A percentile compares a stretch with the other conserved stretches of the same genome.
Evolutionary conservation across 2,888 invertebrate genomes (phyloP).

Genomic region (Spisula subtruncata): DNA sequence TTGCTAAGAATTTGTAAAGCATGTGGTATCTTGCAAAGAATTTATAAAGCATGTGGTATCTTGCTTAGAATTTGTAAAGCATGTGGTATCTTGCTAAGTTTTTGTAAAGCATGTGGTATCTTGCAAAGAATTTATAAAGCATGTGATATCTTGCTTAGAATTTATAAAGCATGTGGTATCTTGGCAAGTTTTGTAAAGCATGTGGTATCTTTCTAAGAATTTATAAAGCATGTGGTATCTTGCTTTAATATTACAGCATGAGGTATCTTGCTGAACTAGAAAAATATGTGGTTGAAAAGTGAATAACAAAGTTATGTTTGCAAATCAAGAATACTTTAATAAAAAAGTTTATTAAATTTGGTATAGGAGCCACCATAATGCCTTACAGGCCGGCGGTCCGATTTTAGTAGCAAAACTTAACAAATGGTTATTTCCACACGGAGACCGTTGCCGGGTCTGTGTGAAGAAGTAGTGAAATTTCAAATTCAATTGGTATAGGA

Average conservation of each 20-base stretch:
- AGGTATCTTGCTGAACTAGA: not conserved
- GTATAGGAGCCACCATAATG: not conserved
- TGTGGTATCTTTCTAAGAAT: too few relatives aligned
- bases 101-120: not conserved
- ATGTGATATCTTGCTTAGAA: too few relatives aligned
- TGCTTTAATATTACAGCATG: not conserved
- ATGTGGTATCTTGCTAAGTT: too few relatives aligned
- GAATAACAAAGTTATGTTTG: not conserved
- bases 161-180: not conserved
- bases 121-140: too few relatives aligned
- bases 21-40: too few relatives aligned
- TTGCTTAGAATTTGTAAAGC: not conserved
- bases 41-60: not conserved
- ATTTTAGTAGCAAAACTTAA: not conserved
- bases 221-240: not conserved
- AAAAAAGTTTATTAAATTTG: not conserved
- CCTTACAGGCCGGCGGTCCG: not conserved
- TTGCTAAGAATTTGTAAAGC: not conserved
- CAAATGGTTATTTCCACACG: too few relatives aligned
- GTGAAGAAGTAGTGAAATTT: too few relatives aligned
- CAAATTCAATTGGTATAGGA: too few relatives aligned
- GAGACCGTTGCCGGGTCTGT: too few relatives aligned
- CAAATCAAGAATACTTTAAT: not conserved
- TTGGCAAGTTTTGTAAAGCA: not conserved
- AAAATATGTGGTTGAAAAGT: not conserved